These are phyloP conservation scores for Cottoperca gobio DNA, from an alignment of 2,797 vertebrate species.

Conservation along the genomic window DNA sequence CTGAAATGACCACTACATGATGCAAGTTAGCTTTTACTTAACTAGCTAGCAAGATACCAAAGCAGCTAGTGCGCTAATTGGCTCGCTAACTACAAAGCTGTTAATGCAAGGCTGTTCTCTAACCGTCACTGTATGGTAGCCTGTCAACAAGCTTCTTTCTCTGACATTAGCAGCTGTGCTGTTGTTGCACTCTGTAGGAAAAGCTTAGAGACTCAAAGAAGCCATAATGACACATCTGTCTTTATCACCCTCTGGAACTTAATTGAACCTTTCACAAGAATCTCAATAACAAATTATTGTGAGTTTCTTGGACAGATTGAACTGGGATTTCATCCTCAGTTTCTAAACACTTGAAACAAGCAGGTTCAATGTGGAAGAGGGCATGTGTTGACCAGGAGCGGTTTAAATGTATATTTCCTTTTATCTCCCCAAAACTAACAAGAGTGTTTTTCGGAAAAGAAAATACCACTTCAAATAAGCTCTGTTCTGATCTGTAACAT, in stretches of 20 bases:
- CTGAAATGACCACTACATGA: neutral
- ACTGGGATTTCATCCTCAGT: neutral
- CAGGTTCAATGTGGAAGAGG: neutral
- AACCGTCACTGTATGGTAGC: no score
- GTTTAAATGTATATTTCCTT: neutral
- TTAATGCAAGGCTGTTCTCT: no score
- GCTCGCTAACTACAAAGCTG: neutral
- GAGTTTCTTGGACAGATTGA: slow-evolving; percentile 15
- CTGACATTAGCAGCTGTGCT: no score
- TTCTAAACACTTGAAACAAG: slow-evolving; percentile 11
- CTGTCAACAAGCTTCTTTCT: no score
- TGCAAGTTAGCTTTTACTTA: no score
- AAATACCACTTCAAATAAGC: neutral
- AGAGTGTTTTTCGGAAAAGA: neutral
- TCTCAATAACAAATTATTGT: no score
- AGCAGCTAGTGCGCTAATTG: neutral
- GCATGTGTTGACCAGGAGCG: neutral
- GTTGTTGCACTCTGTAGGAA: no score
- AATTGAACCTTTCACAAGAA: no score
- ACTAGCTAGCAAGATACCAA: neutral
- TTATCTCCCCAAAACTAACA: neutral
- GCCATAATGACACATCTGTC: no score
- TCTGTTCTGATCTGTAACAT: slow-evolving; percentile 9
- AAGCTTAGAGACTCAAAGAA: no score
- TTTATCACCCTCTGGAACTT: no score